These are phyloP conservation scores for Euwallacea fornicatus DNA, from an alignment of 1,140 invertebrate genomes.

Conservation along the genomic window DNA sequence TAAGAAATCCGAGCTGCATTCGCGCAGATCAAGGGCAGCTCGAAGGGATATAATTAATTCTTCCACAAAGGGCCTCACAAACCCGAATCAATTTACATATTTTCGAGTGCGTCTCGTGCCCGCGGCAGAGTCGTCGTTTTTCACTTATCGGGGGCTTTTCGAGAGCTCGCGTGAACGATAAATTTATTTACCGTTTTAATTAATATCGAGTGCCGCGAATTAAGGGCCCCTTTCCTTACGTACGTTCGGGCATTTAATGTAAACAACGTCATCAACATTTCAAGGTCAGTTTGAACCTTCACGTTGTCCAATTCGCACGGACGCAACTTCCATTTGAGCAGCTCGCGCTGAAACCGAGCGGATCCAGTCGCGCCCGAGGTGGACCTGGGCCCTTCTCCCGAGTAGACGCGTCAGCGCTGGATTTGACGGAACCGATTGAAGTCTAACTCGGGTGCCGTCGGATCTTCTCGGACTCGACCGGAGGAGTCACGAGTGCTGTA, in stretches of 20 bases:
- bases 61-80: neutral
- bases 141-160: neutral
- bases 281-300: neutral
- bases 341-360: no score
- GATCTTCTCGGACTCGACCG: no score
- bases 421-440: no score
- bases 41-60: no score
- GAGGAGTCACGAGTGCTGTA: no score
- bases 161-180: neutral
- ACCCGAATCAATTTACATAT: conserved; percentile 4
- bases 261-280: neutral
- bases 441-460: no score
- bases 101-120: neutral
- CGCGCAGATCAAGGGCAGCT: no score
- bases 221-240: neutral
- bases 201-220: conserved; percentile 3
- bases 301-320: neutral
- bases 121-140: neutral
- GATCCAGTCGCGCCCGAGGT: no score
- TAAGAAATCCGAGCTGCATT: no score
- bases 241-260: neutral
- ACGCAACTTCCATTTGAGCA: no score
- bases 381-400: no score
- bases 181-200: conserved; percentile 5
- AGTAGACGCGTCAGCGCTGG: no score